A percentile compares a stretch with the other conserved stretches of the same genome.
phyloP scores from a whole-genome alignment of 2,888 invertebrate species.

The Salpingus planirostris region DNA sequence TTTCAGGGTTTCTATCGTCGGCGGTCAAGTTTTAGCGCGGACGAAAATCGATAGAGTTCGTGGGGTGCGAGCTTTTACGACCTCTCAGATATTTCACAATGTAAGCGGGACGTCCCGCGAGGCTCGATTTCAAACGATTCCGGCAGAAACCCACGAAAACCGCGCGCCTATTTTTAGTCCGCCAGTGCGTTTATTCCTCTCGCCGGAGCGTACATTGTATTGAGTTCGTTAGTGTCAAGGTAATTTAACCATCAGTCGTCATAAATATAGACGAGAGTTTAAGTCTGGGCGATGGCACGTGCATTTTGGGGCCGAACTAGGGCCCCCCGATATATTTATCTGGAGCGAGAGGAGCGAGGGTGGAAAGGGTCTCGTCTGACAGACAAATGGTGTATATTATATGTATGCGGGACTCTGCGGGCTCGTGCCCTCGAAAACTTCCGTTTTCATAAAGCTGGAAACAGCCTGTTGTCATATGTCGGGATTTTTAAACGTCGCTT shows the following conservation, averaged over 20 bases:
- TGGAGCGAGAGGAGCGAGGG: too few relatives aligned
- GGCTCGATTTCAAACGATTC: too few relatives aligned
- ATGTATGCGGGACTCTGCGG: constrained; percentile 24
- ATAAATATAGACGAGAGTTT: constrained; percentile 41
- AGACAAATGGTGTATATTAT: constrained; percentile 41
- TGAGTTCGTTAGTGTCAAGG: constrained; percentile 41
- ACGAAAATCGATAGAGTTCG: too few relatives aligned
- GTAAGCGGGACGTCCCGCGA: too few relatives aligned
- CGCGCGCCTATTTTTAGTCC: constrained; percentile 15
- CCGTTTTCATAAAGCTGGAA: constrained; percentile 43
- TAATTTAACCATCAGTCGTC: constrained; percentile 40
- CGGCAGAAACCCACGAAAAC: too few relatives aligned
- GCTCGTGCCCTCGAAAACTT: constrained; percentile 36
- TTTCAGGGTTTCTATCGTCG: too few relatives aligned
- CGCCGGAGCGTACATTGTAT: constrained; percentile 14
- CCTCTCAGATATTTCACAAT: too few relatives aligned
- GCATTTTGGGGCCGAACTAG: constrained; percentile 34
- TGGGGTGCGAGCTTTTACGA: too few relatives aligned
- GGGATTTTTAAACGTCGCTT: constrained; percentile 35
- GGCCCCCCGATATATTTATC: constrained; percentile 36
- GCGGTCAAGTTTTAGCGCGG: too few relatives aligned
- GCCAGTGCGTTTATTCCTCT: neutral
- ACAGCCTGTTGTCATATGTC: constrained; percentile 41
- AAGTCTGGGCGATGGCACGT: constrained; percentile 32
- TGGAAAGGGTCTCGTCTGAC: constrained; percentile 32